Evolutionary conservation across 2,797 vertebrate genomes (phyloP), one percentile per base, ranked within the genome.

Genomic region (Brotula barbata): DNA sequence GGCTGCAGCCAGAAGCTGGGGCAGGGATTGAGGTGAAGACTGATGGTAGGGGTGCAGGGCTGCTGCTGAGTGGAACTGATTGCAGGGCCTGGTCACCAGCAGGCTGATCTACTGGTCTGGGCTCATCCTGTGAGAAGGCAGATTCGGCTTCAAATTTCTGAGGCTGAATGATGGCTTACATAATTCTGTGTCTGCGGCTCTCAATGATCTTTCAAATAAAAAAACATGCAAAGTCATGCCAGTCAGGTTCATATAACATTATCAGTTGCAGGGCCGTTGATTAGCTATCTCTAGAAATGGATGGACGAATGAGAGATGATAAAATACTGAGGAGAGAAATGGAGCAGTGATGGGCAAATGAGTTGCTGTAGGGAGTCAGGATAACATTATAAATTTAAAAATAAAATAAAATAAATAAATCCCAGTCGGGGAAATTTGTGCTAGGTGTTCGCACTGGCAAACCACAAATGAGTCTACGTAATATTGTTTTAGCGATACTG

Each of bases 71-170:
- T 22, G 85, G 75, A 51, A 64, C 76, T 1, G 77, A 42, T 39
- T 58, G 84, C 64, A 66, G 63, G 75, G 83, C 73, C 86, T 85
- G 90, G 54, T 94, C 93, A 84, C 80, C 81, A 70, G 81, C 78
- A 73, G 87, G 75, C 2, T 87, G 89, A 50, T 93, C 92, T 6
- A 87, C 89, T 20, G 58, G 82, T 81, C 88, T 85, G 73, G 80
- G 81, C 85, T 94, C 89, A 14, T 91, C 90, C 81, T 92, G 70
- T 20, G 46, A 15, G 55, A 44, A 63, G 6, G 20, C 0, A 37
- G 37, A 15, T 22, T 22, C 16, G 20, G 41, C 9, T 42, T 42
- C 41, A 42, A 17, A 42, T 42, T 42, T 10, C 9, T 7, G 9
- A 11, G 6, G 31, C 9, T 33, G 31, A 6, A 33, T 7, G 6